Evolutionary conservation across 2,888 invertebrate species (phyloP).

Genomic region (Dynastes hyllus): DNA sequence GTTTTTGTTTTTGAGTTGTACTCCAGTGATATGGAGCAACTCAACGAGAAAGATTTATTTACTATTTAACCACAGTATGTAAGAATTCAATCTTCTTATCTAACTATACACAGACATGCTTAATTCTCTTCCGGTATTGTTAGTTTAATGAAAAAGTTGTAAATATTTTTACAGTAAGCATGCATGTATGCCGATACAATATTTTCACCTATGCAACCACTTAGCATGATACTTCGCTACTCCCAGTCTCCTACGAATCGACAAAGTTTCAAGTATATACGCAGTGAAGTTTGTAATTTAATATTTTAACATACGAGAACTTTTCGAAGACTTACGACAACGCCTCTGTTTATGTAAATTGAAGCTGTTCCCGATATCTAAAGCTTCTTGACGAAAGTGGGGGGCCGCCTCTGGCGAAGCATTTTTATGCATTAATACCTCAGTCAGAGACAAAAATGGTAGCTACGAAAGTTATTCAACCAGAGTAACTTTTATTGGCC

Average conservation of each 20-base stretch:
- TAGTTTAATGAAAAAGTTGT: too few relatives aligned
- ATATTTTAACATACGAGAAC: constrained; percentile 28
- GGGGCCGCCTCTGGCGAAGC: neutral
- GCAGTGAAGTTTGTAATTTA: neutral
- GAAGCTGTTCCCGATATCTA: neutral
- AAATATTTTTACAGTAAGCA: too few relatives aligned
- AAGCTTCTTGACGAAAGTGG: constrained; percentile 7
- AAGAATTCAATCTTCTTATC: too few relatives aligned
- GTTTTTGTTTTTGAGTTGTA: too few relatives aligned
- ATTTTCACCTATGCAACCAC: too few relatives aligned
- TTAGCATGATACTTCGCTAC: neutral
- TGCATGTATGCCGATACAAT: too few relatives aligned
- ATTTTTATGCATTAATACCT: constrained; percentile 16
- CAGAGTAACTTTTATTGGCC: constrained; percentile 40
- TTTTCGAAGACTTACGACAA: neutral
- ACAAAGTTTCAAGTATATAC: constrained; percentile 21
- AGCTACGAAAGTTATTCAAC: constrained; percentile 30
- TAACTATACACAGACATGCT: too few relatives aligned
- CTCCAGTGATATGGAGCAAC: too few relatives aligned
- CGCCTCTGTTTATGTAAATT: constrained; percentile 40
- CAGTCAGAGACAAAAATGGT: constrained; percentile 10
- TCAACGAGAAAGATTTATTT: too few relatives aligned
- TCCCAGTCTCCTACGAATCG: neutral
- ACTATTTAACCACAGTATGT: too few relatives aligned
- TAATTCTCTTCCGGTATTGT: too few relatives aligned